Conservation (phyloP, 2,888 invertebrate genomes). For the Zygaena filipendulae region DNA sequence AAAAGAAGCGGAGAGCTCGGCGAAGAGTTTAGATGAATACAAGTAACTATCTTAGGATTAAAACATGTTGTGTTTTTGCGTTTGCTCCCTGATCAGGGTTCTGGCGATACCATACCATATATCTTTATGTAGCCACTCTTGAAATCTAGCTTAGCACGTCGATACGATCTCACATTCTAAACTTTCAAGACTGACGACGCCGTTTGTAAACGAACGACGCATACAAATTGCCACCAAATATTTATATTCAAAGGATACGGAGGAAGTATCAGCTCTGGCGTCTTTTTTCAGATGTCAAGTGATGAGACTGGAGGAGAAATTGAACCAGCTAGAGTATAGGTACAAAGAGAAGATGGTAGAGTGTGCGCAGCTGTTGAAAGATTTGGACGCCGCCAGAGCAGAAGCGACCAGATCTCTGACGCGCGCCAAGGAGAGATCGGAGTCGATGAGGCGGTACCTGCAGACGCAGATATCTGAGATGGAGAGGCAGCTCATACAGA, state of each 20-base stretch:
- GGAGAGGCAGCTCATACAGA: slow-evolving; percentile 46
- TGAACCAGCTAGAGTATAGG: slow-evolving; percentile 30
- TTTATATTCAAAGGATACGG: no score
- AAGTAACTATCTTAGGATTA: slow-evolving; percentile 26
- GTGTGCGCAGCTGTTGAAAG: slow-evolving; percentile 28
- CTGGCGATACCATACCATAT: no score
- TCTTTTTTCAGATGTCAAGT: slow-evolving; percentile 30
- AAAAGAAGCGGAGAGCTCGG: slow-evolving; percentile 28
- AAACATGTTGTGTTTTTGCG: neutral
- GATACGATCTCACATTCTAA: no score
- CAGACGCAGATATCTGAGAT: slow-evolving; percentile 48
- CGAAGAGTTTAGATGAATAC: slow-evolving; percentile 28
- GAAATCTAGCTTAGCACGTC: no score
- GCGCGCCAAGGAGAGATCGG: slow-evolving; percentile 39
- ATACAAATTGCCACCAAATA: no score
- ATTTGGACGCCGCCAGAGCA: slow-evolving; percentile 34
- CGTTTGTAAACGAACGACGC: no score
- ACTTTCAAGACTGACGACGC: no score
- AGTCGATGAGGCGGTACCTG: slow-evolving; percentile 39
- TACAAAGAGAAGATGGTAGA: slow-evolving; percentile 37
- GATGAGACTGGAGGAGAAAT: slow-evolving; percentile 38
- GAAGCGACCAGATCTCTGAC: slow-evolving; percentile 32
- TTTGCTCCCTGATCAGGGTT: no score
- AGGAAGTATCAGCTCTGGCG: no score
- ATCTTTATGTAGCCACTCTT: no score